Base-by-base conservation (phyloP, 2,888 invertebrate genomes). In the Colostygia pectinataria region DNA sequence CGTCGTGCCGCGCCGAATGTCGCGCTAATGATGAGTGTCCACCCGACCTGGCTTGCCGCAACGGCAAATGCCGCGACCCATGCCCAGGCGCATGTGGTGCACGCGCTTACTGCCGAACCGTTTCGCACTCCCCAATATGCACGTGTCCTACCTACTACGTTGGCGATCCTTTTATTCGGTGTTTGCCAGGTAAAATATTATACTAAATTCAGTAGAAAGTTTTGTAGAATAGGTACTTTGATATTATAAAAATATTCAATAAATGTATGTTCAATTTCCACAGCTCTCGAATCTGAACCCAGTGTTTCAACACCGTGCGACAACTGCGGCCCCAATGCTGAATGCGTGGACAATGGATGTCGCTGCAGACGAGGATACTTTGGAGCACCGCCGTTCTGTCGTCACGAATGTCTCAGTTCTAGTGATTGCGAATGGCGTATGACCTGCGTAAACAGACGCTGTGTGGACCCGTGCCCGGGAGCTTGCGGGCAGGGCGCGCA, bases 11-110 rank as follows among this genome's bases (percentile, higher is more conserved):
- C 55, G 95, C 95, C 0, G 95, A 96, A 77, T 96, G 96, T 72
- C 91, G 93, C 7, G 90, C 92, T 43, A 95, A 96, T 73, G 87
- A 90, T 4, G 94, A 94, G 50, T 95, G 95, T 66, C 82, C 93
- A 0, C 87, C 89, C 15, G 91, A 93, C 43, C 91, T 91, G 46
- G 93, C 94, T 8, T 95, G 95, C 69, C 91, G 93, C 12, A 90
- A 91, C 59, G 91, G 91, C 53, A 93, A 93, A 63, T 95, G 95
- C 67, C 89, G 90, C 49, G 93, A 95, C 70, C 94, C 95, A 23
- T 95, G 96, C 65, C 93, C 93, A 8, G 96, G 95, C 37, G 92
- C 94, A 37, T 97, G 96, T 68, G 96, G 96, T 10, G 88, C 92
- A 36, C 93, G 93, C 71, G 94, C 95, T 0, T 79, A 92, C 56